Percentiles rank a stretch among this genome's conserved stretches.
Evolutionary conservation across 1,140 invertebrate species (phyloP).

Genomic region (Mamestra configurata): DNA sequence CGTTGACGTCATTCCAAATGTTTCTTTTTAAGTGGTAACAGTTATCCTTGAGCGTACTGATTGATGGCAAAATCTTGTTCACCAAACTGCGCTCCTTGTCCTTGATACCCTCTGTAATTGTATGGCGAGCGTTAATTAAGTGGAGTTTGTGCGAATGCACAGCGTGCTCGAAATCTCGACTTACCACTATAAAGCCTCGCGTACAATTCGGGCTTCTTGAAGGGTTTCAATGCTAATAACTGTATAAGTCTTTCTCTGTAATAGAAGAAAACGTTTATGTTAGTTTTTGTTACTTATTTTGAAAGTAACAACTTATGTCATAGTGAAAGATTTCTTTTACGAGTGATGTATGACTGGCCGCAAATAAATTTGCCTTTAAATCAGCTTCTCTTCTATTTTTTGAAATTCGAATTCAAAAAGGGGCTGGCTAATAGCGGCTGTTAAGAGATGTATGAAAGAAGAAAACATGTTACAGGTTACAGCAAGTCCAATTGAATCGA

Average conservation of each 20-base stretch:
- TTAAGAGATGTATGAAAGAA: too few relatives aligned
- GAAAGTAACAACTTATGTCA: too few relatives aligned
- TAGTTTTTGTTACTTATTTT: neutral
- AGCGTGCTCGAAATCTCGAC: slow-evolving; percentile 57
- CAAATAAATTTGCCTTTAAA: too few relatives aligned
- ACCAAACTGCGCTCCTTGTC: slow-evolving; percentile 94
- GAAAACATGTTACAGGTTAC: neutral
- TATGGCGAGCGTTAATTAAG: slow-evolving; percentile 58
- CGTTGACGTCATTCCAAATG: slow-evolving; percentile 97
- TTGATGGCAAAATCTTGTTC: slow-evolving; percentile 92
- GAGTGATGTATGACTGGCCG: neutral
- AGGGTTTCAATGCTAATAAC: slow-evolving; percentile 96
- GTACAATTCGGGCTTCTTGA: slow-evolving; percentile 97
- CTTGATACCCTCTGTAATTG: slow-evolving; percentile 94
- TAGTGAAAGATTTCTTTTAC: too few relatives aligned
- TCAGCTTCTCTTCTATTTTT: too few relatives aligned
- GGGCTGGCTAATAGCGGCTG: too few relatives aligned
- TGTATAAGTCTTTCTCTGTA: slow-evolving; percentile 97
- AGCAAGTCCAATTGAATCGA: neutral
- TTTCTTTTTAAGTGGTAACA: slow-evolving; percentile 94
- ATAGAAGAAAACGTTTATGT: slow-evolving; percentile 61
- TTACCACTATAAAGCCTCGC: slow-evolving; percentile 93
- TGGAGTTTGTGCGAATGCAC: slow-evolving; percentile 45
- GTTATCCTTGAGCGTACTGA: slow-evolving; percentile 95
- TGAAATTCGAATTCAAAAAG: too few relatives aligned